Base-by-base conservation (phyloP, 1,140 invertebrate genomes). In the Ceratosolen solmsi region DNA sequence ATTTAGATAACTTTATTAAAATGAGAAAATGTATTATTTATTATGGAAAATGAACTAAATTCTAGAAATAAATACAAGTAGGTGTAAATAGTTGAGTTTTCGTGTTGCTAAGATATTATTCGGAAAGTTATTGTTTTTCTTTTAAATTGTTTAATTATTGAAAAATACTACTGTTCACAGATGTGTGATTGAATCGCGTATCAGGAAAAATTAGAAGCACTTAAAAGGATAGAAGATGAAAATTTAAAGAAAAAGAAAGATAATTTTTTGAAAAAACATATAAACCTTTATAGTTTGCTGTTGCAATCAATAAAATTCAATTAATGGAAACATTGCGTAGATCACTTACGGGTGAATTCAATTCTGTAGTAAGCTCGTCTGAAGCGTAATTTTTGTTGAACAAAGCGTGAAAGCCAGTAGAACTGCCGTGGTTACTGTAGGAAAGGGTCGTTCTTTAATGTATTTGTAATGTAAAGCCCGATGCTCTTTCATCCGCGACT, bases 351-450 rank as follows among this genome's bases (percentile, higher is more conserved):
- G 38, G 5, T 25, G 75, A 68, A 78, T 41, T 41, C 58, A 41
- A 68, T 49, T 68, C 8, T n/a, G 51, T 27, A 58, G 49, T 80
- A 46, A 80, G 72, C 51, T 80, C 51, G 51, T 51, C 13, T 22
- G 68, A 38, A 9, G 79, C 71, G 68, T 80, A 74, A 65, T n/a
- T 80, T 80, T 74, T 38, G 71, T 27, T 80, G 63, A 80, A 80
- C 58, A 80, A 80, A 80, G 70, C 79, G 13, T 54, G 13, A 36
- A 7, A 17, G 20, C 13, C 22, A 2, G 3, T 27, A 20, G 27
- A 25, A 9, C 25, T 20, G 17, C 20, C 13, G 27, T 60, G 27
- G 51, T 77, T 77, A 68, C 27, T n/a, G n/a, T n/a, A 27, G 46
- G 49, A 77, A 77, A 77, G 36, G 17, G 3, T 3, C 33, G 20